These are phyloP conservation scores for Anolis carolinensis DNA, from an alignment of 2,113 vertebrate genomes.

Conservation along the genomic window DNA sequence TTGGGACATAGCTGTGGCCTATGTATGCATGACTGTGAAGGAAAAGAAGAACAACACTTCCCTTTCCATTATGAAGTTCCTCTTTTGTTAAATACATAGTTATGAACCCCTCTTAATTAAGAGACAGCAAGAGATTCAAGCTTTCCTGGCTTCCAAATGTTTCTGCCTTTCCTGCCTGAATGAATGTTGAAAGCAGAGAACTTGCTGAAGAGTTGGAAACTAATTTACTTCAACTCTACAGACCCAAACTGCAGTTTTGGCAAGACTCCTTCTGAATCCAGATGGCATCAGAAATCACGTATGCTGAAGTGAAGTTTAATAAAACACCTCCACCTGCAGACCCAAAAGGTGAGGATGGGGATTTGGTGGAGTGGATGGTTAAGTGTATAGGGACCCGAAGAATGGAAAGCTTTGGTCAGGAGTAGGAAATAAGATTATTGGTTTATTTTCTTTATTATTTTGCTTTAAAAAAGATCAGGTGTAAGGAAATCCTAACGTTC, in stretches of 20 bases:
- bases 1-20: neutral
- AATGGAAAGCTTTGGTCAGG: neutral
- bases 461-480: neutral
- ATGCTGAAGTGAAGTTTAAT: slow-evolving; percentile 61
- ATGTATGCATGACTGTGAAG: neutral
- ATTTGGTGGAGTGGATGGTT: neutral
- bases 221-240: neutral
- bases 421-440: accelerated
- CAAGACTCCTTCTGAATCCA: neutral
- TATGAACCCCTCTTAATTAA: neutral
- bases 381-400: neutral
- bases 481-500: neutral
- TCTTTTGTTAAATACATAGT: neutral
- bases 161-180: neutral
- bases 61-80: neutral
- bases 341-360: slow-evolving; percentile 42
- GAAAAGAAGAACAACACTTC: neutral
- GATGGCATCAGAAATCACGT: slow-evolving; percentile 68
- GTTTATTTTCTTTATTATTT: neutral
- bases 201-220: neutral
- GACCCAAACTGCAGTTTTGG: neutral
- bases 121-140: neutral
- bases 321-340: neutral
- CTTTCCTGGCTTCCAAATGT: neutral
- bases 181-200: no score